Conservation (phyloP, 2,797 vertebrate genomes). For the Takifugu ocellatus region DNA sequence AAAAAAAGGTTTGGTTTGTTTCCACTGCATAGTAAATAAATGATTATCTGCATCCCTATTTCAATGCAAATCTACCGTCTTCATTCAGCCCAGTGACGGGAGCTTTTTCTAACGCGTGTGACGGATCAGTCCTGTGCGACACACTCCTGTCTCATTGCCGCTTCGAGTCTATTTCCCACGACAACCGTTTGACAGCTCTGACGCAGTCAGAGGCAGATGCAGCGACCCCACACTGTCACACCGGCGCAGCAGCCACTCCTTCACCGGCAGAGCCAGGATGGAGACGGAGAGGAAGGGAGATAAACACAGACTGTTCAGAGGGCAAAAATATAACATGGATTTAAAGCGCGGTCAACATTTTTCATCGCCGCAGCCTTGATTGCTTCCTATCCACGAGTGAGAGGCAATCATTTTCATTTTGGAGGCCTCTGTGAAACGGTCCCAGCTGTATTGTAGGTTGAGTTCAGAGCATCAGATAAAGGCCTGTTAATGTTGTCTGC, state of each 20-base stretch:
- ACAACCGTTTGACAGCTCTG: slow-evolving; percentile 52
- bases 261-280: slow-evolving; percentile 11
- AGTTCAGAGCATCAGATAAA: no score
- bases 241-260: slow-evolving; percentile 29
- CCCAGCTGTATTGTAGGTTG: no score
- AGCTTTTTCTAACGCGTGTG: slow-evolving; percentile 14
- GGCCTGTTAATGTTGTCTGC: no score
- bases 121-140: slow-evolving; percentile 65
- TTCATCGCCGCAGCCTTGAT: no score
- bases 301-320: slow-evolving; percentile 3
- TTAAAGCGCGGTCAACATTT: not conserved
- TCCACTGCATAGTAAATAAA: no score
- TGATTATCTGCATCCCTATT: slow-evolving; percentile 3
- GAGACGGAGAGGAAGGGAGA: slow-evolving; percentile 6
- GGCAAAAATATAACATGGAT: not conserved
- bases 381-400: no score
- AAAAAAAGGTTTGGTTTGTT: no score
- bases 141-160: slow-evolving; percentile 51
- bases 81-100: no score
- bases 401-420: no score
- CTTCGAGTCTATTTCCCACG: slow-evolving; percentile 31
- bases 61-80: slow-evolving; percentile 14
- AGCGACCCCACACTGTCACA: slow-evolving; percentile 34
- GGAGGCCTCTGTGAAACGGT: no score
- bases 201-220: slow-evolving; percentile 27